These are phyloP conservation scores for Pelodiscus sinensis DNA, from an alignment of 2,113 vertebrate genomes.

Conservation along the genomic window DNA sequence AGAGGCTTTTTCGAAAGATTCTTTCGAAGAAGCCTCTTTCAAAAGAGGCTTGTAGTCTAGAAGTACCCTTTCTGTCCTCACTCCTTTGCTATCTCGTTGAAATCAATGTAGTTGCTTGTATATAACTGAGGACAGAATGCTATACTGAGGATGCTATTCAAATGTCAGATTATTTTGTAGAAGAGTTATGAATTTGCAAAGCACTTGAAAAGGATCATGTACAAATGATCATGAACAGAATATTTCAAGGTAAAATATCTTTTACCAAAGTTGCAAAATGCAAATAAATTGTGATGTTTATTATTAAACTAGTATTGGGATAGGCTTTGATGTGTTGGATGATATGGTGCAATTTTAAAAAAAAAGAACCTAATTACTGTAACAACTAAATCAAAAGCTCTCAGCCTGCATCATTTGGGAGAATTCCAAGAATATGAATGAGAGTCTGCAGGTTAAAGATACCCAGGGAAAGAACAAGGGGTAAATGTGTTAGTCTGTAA, in stretches of 20 bases:
- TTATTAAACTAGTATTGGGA: constrained; percentile 49
- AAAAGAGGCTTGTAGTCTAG: too few species aligned
- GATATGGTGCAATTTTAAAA: neutral
- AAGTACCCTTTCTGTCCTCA: neutral
- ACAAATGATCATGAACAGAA: constrained; percentile 62
- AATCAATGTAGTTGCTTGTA: constrained; percentile 13
- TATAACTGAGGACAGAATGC: constrained; percentile 22
- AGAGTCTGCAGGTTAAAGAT: neutral
- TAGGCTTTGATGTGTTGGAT: constrained; percentile 15
- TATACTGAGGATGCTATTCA: neutral
- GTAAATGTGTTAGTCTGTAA: too few species aligned
- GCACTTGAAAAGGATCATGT: constrained; percentile 70
- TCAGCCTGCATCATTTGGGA: neutral
- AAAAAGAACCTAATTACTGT: neutral
- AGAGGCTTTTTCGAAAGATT: too few species aligned
- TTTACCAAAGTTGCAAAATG: constrained; percentile 43
- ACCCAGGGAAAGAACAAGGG: neutral
- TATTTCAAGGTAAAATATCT: constrained; percentile 51
- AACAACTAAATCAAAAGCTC: neutral
- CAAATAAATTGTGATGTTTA: constrained; percentile 54
- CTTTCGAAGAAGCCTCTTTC: too few species aligned
- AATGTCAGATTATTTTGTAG: constrained; percentile 51
- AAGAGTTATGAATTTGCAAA: constrained; percentile 54
- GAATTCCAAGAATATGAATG: neutral
- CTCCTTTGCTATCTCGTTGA: constrained; percentile 41